phyloP scores from a whole-genome alignment of 2,113 vertebrate species.

The Tamias sibiricus region DNA sequence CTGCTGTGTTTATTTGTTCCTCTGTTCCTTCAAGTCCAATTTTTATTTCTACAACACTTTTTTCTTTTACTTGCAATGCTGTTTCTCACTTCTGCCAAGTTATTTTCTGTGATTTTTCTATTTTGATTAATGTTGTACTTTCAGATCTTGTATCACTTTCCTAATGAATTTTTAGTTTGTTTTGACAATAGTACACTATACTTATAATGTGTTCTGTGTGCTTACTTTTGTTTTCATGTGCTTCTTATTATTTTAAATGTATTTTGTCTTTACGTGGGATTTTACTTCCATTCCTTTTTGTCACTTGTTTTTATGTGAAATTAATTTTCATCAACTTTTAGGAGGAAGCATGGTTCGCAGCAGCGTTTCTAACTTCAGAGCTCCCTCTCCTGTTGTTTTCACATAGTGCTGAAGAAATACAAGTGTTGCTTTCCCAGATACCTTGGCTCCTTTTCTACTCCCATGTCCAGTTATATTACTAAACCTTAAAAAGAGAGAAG shows the following conservation, averaged over 20 bases:
- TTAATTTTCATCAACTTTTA: conserved; percentile 39
- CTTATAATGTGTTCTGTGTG: not conserved
- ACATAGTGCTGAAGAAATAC: not conserved
- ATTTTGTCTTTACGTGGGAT: not conserved
- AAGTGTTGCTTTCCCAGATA: not conserved
- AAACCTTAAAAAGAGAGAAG: not conserved
- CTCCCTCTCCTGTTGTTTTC: conserved; percentile 47
- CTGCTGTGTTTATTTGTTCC: not conserved
- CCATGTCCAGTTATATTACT: not conserved
- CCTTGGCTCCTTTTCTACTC: not conserved
- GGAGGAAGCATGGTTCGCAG: not conserved
- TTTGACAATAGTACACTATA: not conserved
- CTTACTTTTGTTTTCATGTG: not conserved
- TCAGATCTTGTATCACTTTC: not conserved
- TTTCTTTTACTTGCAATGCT: not conserved
- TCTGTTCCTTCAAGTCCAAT: not conserved
- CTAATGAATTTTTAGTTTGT: conserved; percentile 10
- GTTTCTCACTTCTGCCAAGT: not conserved
- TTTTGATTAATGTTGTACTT: not conserved
- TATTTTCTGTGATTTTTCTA: not conserved
- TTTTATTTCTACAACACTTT: not conserved
- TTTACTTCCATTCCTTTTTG: not conserved
- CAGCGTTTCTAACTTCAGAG: conserved; percentile 20
- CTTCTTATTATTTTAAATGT: not conserved
- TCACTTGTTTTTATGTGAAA: not conserved